Evolutionary conservation across 2,113 vertebrate species (phyloP).

Genomic region (Pantherophis guttatus): DNA sequence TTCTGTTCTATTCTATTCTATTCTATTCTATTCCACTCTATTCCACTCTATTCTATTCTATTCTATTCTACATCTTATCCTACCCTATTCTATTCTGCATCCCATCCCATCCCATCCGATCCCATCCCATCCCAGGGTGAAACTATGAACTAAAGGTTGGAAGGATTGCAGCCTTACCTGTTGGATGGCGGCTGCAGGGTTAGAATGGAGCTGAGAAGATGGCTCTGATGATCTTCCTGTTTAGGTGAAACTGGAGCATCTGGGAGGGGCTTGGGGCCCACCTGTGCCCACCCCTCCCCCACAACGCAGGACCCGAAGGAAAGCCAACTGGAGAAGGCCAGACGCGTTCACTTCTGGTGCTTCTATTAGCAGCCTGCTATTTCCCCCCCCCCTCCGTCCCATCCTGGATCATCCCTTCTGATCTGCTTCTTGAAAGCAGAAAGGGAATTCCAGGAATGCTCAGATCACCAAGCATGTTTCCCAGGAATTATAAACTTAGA

Average conservation of each 20-base stretch:
- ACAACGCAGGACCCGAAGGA: background rate
- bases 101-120: too few species aligned
- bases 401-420: background rate
- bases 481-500: background rate
- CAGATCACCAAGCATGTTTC: background rate
- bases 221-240: background rate
- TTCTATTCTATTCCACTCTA: too few species aligned
- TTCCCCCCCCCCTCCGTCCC: background rate
- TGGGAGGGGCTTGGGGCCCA: background rate
- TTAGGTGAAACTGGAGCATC: background rate
- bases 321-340: background rate
- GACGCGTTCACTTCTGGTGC: too few species aligned
- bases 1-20: too few species aligned
- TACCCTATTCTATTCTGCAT: too few species aligned
- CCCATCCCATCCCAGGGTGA: too few species aligned
- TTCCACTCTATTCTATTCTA: too few species aligned
- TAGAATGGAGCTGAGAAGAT: background rate
- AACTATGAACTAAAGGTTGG: background rate
- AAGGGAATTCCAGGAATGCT: background rate
- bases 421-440: background rate
- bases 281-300: too few species aligned
- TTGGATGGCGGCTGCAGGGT: background rate
- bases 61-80: too few species aligned
- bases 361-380: background rate
- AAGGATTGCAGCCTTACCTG: background rate